Evolutionary conservation across 2,888 invertebrate species (phyloP), one percentile per base, ranked within the genome.

Genomic region (Choreutis nemorana): DNA sequence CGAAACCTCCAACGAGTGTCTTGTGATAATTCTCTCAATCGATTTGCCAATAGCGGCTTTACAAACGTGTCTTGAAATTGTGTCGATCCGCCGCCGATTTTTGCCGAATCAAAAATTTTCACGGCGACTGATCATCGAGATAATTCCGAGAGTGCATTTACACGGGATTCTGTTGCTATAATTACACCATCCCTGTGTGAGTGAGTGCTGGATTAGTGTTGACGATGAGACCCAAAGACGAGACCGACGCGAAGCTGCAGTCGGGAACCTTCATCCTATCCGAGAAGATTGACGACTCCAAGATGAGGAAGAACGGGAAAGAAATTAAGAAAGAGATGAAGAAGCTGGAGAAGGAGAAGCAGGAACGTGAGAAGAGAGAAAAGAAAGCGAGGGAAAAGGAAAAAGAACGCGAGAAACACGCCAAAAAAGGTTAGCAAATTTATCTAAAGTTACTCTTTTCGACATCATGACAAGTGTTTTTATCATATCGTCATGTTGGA

Each of bases 241-340:
- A 66, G 48, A 32, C 35, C 40, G 73, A 72, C 44, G 38, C 61
- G 37, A 73, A 71, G 42, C 49, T 72, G 55, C 73, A 77, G 41
- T 64, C 67, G 35, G 80, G 79, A 48, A 77, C 81, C 41, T 77
- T 83, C 51, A 83, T 83, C 34, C 55, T 83, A 45, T 77, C 81
- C 42, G 83, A 83, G 52, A 81, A 82, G 48, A 75, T 78, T 28
- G 80, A 80, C 49, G 77, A 81, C 44, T 68, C 75, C 30, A 72
- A 78, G 54, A 59, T 63, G 40, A 73, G 67, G 51, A 79, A 70
- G 41, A 73, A 41, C 42, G 75, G 73, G 32, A 79, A 80, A 45
- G 81, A 81, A 23, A 45, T 79, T 40, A 81, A 80, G 52, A 81
- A 81, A 47, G 81, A 82, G 40, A 73, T 75, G 64, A 77, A 71